Evolutionary conservation across 2,113 vertebrate species (phyloP).

Genomic region (Apaloderma vittatum): DNA sequence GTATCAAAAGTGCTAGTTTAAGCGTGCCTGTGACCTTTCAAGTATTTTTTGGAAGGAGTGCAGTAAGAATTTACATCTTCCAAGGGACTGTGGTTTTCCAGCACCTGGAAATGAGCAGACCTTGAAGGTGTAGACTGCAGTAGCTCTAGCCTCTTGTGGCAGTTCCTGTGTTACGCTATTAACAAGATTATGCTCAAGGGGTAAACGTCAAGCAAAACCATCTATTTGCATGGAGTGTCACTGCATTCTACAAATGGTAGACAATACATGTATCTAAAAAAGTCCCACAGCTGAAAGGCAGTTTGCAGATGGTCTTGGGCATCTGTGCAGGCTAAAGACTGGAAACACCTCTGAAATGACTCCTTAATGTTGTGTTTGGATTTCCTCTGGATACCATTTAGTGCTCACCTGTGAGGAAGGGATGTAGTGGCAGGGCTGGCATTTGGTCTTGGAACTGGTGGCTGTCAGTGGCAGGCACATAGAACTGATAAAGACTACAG

Average conservation of each 20-base stretch:
- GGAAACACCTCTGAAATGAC: not conserved
- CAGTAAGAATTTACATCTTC: not conserved
- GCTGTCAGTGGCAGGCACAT: not conserved
- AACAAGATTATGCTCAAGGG: not conserved
- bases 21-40: not conserved
- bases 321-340: not conserved
- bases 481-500: not conserved
- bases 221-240: not conserved
- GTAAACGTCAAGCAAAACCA: not conserved
- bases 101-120: not conserved
- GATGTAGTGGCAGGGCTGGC: not conserved
- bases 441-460: not conserved
- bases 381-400: not conserved
- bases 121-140: not conserved
- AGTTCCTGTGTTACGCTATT: not conserved
- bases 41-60: not conserved
- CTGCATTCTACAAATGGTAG: not conserved
- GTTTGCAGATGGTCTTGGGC: not conserved
- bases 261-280: not conserved
- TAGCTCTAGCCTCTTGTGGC: not conserved
- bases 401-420: not conserved
- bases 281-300: not conserved
- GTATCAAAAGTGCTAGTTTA: not conserved
- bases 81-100: not conserved
- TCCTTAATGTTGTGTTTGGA: not conserved